phyloP scores from a whole-genome alignment of 2,888 invertebrate species.

The Lepidonotus clava region DNA sequence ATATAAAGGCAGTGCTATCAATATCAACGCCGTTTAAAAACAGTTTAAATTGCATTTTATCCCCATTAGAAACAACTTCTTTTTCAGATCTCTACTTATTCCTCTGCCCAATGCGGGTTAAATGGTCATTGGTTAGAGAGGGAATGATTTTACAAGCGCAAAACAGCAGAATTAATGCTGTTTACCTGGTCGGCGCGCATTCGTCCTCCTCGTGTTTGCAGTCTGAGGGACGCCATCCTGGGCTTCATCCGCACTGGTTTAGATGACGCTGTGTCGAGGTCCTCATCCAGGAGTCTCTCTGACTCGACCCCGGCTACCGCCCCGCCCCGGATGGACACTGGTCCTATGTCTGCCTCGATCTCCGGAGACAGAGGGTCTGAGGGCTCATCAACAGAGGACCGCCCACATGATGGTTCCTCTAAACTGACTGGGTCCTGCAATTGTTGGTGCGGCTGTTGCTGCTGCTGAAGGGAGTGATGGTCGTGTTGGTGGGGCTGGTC shows the following conservation, averaged over 20 bases:
- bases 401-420: background rate
- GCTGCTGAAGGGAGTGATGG: background rate
- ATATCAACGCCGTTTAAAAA: too few species aligned
- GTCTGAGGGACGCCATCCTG: background rate
- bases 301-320: background rate
- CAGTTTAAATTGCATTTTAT: too few species aligned
- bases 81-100: too few species aligned
- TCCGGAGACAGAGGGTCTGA: background rate
- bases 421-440: background rate
- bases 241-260: slow-evolving; percentile 2
- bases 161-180: too few species aligned
- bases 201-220: slow-evolving; percentile 24
- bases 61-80: too few species aligned
- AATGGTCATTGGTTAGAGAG: too few species aligned
- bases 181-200: slow-evolving; percentile 36
- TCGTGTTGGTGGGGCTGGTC: background rate
- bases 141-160: too few species aligned
- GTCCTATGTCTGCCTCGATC: background rate
- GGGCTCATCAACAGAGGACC: background rate
- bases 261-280: background rate
- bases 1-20: too few species aligned
- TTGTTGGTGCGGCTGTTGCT: background rate
- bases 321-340: background rate
- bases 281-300: background rate
- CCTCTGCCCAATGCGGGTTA: too few species aligned